Conservation (phyloP, 2,113 vertebrate species). For the Nansenia antarctica region DNA sequence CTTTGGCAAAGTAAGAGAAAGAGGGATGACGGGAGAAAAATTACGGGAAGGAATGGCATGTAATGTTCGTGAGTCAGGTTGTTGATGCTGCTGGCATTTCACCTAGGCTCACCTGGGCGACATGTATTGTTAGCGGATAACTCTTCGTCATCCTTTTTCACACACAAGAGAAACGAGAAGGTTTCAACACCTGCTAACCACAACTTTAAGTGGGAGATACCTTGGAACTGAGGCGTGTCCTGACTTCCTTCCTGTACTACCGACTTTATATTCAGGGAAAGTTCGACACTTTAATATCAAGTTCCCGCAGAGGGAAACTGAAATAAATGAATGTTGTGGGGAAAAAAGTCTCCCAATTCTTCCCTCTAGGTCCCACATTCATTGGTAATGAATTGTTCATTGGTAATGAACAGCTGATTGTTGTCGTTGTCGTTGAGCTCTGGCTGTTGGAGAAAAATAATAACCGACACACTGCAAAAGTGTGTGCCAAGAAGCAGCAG, state of each 20-base stretch:
- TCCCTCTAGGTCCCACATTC: too few species aligned
- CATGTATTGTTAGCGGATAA: slow-evolving; percentile 19
- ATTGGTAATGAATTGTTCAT: too few species aligned
- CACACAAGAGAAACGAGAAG: slow-evolving; percentile 12
- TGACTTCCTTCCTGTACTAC: too few species aligned
- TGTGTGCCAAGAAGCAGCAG: slow-evolving; percentile 35
- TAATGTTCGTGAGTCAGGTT: background rate
- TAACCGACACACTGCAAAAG: slow-evolving; percentile 1
- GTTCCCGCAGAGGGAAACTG: too few species aligned
- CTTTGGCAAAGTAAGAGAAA: slow-evolving; percentile 10
- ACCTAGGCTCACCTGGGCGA: slow-evolving; percentile 32
- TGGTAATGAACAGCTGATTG: slow-evolving; percentile 45
- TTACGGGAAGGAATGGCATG: slow-evolving; percentile 15
- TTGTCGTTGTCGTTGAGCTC: slow-evolving; percentile 43
- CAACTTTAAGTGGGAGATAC: too few species aligned
- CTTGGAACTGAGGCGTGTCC: too few species aligned
- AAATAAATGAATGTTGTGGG: too few species aligned
- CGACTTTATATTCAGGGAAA: too few species aligned
- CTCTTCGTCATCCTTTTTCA: slow-evolving; percentile 36
- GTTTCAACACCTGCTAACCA: slow-evolving; percentile 26
- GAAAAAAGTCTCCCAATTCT: too few species aligned
- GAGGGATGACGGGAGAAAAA: slow-evolving; percentile 7
- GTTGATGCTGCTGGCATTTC: background rate
- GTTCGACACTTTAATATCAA: too few species aligned
- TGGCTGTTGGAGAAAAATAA: slow-evolving; percentile 26